A percentile compares a stretch with the other conserved stretches of the same genome.
Conservation (phyloP, 2,888 invertebrate species). For the Andrena chrysosceles region DNA sequence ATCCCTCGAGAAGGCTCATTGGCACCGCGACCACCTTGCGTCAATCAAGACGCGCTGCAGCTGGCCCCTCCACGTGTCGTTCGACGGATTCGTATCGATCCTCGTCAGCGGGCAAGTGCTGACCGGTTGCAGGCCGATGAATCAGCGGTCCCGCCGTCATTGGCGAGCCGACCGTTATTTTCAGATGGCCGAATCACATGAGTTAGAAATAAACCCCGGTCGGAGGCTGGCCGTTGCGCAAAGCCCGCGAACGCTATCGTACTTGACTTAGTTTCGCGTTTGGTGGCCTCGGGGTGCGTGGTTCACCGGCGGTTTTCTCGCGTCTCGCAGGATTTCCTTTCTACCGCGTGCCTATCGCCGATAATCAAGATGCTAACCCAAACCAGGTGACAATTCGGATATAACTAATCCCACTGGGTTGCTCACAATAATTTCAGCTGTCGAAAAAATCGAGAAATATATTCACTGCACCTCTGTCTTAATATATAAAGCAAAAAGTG, state of each 20-base stretch:
- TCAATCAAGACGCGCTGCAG: constrained; percentile 44
- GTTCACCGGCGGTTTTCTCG: constrained; percentile 61
- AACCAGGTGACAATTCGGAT: constrained; percentile 53
- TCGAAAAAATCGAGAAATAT: no score
- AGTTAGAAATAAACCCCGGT: constrained; percentile 78
- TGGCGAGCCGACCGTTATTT: constrained; percentile 76
- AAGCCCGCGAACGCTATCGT: constrained; percentile 73
- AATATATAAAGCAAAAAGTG: no score
- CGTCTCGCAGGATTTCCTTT: constrained; percentile 48
- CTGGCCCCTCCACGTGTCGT: constrained; percentile 24
- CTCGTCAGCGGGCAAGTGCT: constrained; percentile 37
- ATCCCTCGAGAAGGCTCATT: constrained; percentile 17
- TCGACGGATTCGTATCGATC: constrained; percentile 45
- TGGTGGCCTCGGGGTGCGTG: constrained; percentile 65
- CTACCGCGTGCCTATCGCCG: constrained; percentile 26
- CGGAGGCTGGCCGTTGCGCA: constrained; percentile 74
- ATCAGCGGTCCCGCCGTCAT: constrained; percentile 69
- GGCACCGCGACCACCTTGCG: constrained; percentile 66
- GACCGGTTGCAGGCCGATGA: constrained; percentile 64
- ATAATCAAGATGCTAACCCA: constrained; percentile 64
- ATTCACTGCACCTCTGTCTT: no score
- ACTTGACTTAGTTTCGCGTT: constrained; percentile 80
- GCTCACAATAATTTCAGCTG: no score
- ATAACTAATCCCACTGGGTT: background rate
- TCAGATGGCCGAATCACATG: constrained; percentile 80